Base-by-base conservation (phyloP, 2,113 vertebrate genomes). In the Camelus bactrianus region DNA sequence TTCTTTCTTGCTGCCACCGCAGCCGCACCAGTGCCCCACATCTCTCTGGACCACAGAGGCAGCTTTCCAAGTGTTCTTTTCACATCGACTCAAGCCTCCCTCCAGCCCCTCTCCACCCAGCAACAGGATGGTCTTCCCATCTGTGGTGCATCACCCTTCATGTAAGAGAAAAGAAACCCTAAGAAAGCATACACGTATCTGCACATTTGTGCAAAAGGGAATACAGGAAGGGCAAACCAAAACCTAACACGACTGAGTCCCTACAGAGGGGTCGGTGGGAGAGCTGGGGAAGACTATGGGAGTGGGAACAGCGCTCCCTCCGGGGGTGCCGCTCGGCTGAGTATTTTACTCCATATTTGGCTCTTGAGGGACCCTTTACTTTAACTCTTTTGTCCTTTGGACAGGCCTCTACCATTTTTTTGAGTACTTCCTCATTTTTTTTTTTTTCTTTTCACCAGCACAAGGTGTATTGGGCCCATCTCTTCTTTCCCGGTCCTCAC, bases 11-110 rank as follows among this genome's bases (percentile, higher is more conserved):
- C 56, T 17, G 6, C 69, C 26, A n/a, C 26, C 26, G 58, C 58
- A 3, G 58, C 38, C 3, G 6, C 0, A 3, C 14, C 8, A 6
- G 2, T 8, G 13, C 6, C n/a, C 62, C 13, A 9, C 8, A 0
- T 28, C 56, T 26, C 70, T 3, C 75, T 85, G 54, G 32, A 42
- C 5, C 3, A 14, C 9, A 60, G 28, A 6, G 48, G 20, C 19
- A 17, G 58, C 9, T 52, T 20, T 52, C 35, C 64, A 38, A 35
- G 11, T 52, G 50, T 67, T 42, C 32, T 20, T 58, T 52, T 52
- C 64, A 26, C 64, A 16, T 16, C 75, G 17, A 14, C 52, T 17
- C 14, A 2, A 32, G 35, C 32, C 30, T 6, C 5, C 5, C 42
- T 26, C 38, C n/a, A 15, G 69, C 46, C 26, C 38, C 2, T 35